A percentile compares a stretch with the other conserved stretches of the same genome.
These are phyloP conservation scores for Drosophila rufa DNA, from an alignment of 1,140 invertebrate species.

Conservation along the genomic window DNA sequence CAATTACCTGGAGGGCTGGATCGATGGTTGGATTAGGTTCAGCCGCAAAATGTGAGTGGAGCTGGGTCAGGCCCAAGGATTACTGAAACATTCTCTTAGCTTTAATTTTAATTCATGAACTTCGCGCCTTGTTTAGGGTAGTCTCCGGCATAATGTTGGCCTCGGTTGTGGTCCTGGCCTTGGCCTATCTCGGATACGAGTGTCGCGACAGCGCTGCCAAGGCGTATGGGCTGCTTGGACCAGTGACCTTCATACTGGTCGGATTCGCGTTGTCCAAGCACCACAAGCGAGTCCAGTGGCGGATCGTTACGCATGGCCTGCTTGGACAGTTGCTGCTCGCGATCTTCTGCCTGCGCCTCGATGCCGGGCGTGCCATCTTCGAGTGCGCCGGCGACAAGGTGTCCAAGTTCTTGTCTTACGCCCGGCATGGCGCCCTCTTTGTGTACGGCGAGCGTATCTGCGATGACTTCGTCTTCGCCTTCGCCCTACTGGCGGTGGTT, in stretches of 20 bases:
- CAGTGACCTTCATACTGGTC: slow-evolving; percentile 85
- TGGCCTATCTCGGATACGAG: slow-evolving; percentile 31
- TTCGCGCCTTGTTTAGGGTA: slow-evolving; percentile 3
- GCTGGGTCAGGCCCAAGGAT: too few relatives aligned
- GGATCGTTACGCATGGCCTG: slow-evolving; percentile 91
- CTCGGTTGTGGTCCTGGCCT: neutral
- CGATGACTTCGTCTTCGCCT: slow-evolving; percentile 89
- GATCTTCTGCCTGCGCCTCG: slow-evolving; percentile 92
- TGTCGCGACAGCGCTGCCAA: slow-evolving; percentile 16
- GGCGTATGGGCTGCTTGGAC: slow-evolving; percentile 85
- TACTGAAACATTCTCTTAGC: neutral
- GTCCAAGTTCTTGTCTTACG: slow-evolving; percentile 91
- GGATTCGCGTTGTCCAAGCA: slow-evolving; percentile 87
- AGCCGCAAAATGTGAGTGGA: slow-evolving; percentile 40
- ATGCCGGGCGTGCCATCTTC: slow-evolving; percentile 90
- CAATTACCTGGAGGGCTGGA: slow-evolving; percentile 7
- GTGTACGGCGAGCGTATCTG: slow-evolving; percentile 92
- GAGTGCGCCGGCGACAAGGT: slow-evolving; percentile 92
- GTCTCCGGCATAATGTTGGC: slow-evolving; percentile 40
- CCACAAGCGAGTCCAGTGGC: slow-evolving; percentile 89
- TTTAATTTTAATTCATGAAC: neutral
- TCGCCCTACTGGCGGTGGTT: slow-evolving; percentile 93
- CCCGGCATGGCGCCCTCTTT: slow-evolving; percentile 91
- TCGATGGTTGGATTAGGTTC: slow-evolving; percentile 50
- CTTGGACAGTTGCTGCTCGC: slow-evolving; percentile 94